Base-by-base conservation (phyloP, 2,797 vertebrate species). In the Meriones psammophilus region DNA sequence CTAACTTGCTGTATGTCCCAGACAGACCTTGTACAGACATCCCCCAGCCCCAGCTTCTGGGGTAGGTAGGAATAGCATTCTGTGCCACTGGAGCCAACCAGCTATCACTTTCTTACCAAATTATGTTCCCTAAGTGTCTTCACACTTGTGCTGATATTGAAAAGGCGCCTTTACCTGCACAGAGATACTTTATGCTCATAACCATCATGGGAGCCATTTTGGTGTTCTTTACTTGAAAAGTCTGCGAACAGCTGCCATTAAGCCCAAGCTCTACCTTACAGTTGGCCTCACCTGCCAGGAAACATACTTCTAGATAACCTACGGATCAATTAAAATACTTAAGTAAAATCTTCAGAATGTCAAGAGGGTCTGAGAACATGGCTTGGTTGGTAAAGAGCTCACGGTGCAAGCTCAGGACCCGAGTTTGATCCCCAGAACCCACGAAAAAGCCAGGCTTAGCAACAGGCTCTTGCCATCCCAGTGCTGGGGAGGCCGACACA, bases 291-390 rank as follows among this genome's bases (percentile, higher is more conserved):
- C 5, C 0, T 39, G 77, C 95, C 77, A 97, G 90, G 69, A 96
- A 94, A 90, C 46, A 28, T 60, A 73, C 13, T 89, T 92, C 87
- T 80, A 84, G 77, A 92, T 88, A 96, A 50, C 26, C 77, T 64
- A 42, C 14, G 58, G 80, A 88, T 81, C 84, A 90, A 94, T 93
- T 80, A 60, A 71, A 92, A 89, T n/a, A 50, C 64, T 66, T 88
- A 93, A 94, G 68, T 20, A 13, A 12, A 88, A 94, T 62, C 77
- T 77, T 92, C 84, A 95, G 80, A 76, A 3, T 36, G 64, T 73
- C 66, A 78, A 78, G 46, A 54, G 76, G 56, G 20, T 22, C 20
- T 60, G 22, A 80, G 56, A 33, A 36, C 56, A 36, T 14, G 56
- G 3, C n/a, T 60, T n/a, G 26, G 56, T 15, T 26, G 56, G n/a